These are phyloP conservation scores for Cyrtorhinus lividipennis DNA, from an alignment of 1,140 invertebrate genomes.

Conservation along the genomic window DNA sequence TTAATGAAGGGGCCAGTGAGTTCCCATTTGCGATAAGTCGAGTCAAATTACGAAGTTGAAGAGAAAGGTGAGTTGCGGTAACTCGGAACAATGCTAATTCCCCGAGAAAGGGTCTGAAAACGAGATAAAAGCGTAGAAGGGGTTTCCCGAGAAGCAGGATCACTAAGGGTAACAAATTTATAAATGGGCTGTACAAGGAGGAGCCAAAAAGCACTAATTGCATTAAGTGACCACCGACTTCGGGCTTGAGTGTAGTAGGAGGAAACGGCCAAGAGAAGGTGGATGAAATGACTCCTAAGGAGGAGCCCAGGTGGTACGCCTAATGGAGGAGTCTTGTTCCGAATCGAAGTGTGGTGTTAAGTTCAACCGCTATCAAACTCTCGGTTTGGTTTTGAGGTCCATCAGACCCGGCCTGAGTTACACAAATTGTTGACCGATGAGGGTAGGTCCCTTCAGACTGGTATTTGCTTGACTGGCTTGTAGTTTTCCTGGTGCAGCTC, in stretches of 20 bases:
- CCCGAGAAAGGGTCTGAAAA: background rate
- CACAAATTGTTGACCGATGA: too few relatives aligned
- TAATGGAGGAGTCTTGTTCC: background rate
- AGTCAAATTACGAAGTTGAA: background rate
- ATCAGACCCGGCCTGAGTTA: background rate
- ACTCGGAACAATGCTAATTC: background rate
- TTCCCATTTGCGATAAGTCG: background rate
- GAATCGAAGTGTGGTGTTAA: background rate
- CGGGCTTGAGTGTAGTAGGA: background rate
- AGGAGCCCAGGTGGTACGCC: background rate
- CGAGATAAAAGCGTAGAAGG: background rate
- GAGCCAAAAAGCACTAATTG: background rate
- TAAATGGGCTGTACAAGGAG: background rate
- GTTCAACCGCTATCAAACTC: background rate
- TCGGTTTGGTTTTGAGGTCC: background rate
- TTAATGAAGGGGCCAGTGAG: background rate
- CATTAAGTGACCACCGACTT: background rate
- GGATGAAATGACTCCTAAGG: background rate
- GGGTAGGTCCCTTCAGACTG: too few relatives aligned
- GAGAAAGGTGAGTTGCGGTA: background rate
- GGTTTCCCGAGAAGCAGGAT: background rate
- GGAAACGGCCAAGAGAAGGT: background rate
- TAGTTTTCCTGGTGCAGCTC: too few relatives aligned
- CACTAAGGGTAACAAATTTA: background rate
- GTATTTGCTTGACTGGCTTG: too few relatives aligned